Conservation (phyloP, 2,797 vertebrate genomes). For the Notolepis coatsorum region DNA sequence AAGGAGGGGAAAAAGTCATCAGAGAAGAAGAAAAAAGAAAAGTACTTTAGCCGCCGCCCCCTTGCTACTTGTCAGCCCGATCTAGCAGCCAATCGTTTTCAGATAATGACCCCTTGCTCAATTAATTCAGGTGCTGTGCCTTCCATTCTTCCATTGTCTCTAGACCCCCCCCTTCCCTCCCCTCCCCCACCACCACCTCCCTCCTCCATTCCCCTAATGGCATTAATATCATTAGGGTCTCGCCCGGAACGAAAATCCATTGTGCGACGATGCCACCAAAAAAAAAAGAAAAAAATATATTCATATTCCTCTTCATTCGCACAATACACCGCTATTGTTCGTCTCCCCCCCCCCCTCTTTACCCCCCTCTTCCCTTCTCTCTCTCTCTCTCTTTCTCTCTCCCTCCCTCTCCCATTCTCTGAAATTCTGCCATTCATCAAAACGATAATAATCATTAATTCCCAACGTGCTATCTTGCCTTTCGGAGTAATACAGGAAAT, state of each 20-base stretch:
- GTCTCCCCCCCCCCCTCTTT: too few species aligned
- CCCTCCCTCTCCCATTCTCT: slow-evolving; percentile 10
- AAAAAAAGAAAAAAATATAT: slow-evolving; percentile 92
- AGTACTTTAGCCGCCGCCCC: not conserved
- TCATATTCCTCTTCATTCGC: slow-evolving; percentile 82
- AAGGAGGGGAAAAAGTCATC: not conserved
- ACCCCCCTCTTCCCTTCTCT: too few species aligned
- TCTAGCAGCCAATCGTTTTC: slow-evolving; percentile 1
- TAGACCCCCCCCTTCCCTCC: too few species aligned
- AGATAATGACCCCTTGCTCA: slow-evolving; percentile 6
- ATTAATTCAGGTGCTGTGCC: slow-evolving; percentile 10
- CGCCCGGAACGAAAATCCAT: slow-evolving; percentile 79
- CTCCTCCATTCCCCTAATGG: slow-evolving; percentile 78
- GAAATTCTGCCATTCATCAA: slow-evolving; percentile 91
- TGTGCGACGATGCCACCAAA: slow-evolving; percentile 80
- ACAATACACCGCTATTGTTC: slow-evolving; percentile 4
- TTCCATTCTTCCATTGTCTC: not conserved
- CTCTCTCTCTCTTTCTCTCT: too few species aligned
- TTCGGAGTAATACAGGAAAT: slow-evolving; percentile 90
- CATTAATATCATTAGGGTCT: slow-evolving; percentile 91
- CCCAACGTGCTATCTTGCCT: slow-evolving; percentile 87
- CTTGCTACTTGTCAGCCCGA: not conserved
- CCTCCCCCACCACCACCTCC: not conserved
- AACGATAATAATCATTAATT: slow-evolving; percentile 92
- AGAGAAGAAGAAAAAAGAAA: too few species aligned